phyloP scores from a whole-genome alignment of 2,888 invertebrate species.

The Anthrax anthrax region DNA sequence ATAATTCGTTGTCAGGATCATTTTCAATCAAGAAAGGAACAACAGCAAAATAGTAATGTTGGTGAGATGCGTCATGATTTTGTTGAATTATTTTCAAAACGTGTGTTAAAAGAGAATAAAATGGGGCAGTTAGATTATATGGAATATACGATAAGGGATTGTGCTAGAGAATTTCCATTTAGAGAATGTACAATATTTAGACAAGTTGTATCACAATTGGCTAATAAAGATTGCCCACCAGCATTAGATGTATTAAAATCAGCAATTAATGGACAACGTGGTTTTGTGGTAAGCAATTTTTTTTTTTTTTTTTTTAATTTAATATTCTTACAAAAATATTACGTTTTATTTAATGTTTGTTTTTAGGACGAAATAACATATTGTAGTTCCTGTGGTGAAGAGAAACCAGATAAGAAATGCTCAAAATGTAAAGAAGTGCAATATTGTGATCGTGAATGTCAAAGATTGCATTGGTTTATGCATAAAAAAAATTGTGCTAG shows the following conservation, averaged over 20 bases:
- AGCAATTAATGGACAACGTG: conserved; percentile 78
- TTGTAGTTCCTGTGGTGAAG: conserved; percentile 79
- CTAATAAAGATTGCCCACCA: conserved; percentile 52
- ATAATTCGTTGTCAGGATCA: conserved; percentile 53
- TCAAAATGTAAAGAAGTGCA: conserved; percentile 85
- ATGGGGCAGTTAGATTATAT: conserved; percentile 51
- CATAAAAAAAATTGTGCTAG: conserved; percentile 75
- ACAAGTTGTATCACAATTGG: conserved; percentile 61
- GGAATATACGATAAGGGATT: conserved; percentile 66
- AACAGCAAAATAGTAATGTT: conserved; percentile 11
- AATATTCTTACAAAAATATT: too few relatives aligned
- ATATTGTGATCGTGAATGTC: conserved; percentile 91
- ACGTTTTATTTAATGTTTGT: neutral
- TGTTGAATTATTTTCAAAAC: conserved; percentile 60
- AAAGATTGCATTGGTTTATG: conserved; percentile 83
- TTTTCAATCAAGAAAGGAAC: conserved; percentile 41
- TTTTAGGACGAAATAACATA: conserved; percentile 41
- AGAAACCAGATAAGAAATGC: conserved; percentile 83
- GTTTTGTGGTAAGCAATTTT: conserved; percentile 41
- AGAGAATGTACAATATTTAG: conserved; percentile 80
- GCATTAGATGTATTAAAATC: conserved; percentile 59
- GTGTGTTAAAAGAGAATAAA: conserved; percentile 60
- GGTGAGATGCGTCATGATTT: conserved; percentile 38
- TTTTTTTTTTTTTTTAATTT: too few relatives aligned
- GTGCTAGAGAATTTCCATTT: conserved; percentile 79